Percentiles rank a stretch among this genome's conserved stretches.
These are phyloP conservation scores for Diadophis punctatus DNA, from an alignment of 2,113 vertebrate genomes.

Conservation along the genomic window DNA sequence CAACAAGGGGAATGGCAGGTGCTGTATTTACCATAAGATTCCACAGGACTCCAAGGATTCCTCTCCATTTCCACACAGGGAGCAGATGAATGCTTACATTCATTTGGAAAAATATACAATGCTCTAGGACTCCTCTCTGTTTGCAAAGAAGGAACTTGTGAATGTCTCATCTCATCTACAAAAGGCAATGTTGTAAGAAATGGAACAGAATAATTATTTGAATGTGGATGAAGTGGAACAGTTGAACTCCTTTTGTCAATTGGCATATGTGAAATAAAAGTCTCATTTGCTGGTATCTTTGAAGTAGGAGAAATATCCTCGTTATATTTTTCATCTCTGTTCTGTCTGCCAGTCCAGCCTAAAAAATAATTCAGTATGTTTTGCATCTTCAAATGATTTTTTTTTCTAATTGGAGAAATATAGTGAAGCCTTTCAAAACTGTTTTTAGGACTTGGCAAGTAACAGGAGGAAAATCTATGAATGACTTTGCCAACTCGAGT, in stretches of 20 bases:
- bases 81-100: not conserved
- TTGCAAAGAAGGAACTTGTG: not conserved
- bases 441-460: not conserved
- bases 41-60: not conserved
- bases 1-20: not conserved
- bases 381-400: slow-evolving; percentile 18
- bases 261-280: not conserved
- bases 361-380: slow-evolving; percentile 33
- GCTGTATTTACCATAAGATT: not conserved
- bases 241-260: not conserved
- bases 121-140: not conserved
- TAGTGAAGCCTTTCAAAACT: not conserved
- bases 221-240: not conserved
- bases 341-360: slow-evolving; percentile 9
- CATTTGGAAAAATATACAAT: not conserved
- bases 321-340: not conserved
- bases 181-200: not conserved
- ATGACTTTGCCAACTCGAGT: not conserved
- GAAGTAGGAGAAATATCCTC: not conserved
- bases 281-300: not conserved
- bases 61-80: not conserved
- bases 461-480: not conserved
- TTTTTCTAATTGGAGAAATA: slow-evolving; percentile 1
- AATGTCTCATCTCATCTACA: not conserved
- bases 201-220: not conserved